Evolutionary conservation across 2,113 vertebrate species (phyloP).

Genomic region (Misgurnus mizolepis): DNA sequence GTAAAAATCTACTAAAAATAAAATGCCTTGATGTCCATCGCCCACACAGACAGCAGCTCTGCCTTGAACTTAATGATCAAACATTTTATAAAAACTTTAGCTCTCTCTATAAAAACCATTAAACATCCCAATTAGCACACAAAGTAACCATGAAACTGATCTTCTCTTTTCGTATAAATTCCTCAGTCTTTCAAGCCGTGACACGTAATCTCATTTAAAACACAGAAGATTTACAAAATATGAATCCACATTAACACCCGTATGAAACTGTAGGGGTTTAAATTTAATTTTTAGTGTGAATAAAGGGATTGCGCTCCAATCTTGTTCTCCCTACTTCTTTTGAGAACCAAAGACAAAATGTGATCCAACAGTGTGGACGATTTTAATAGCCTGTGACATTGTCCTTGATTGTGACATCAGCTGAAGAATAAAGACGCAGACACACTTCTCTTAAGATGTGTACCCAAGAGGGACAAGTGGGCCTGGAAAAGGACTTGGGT

Average conservation of each 20-base stretch:
- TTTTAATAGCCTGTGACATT: slow-evolving; percentile 44
- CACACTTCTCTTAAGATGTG: slow-evolving; percentile 14
- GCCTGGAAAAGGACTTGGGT: neutral
- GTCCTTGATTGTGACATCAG: slow-evolving; percentile 41
- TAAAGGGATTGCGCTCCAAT: slow-evolving; percentile 31
- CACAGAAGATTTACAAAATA: slow-evolving; percentile 35
- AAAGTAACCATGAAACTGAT: slow-evolving; percentile 3
- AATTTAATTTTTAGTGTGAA: slow-evolving; percentile 39
- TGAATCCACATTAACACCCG: slow-evolving; percentile 31
- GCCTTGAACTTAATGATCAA: neutral
- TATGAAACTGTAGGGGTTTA: slow-evolving; percentile 26
- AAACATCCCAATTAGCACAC: slow-evolving; percentile 10
- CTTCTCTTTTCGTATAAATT: neutral
- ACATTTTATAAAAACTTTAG: neutral
- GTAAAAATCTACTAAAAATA: no score
- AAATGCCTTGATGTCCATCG: no score
- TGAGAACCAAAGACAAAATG: slow-evolving; percentile 17
- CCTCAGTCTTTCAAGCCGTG: slow-evolving; percentile 16
- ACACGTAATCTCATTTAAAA: slow-evolving; percentile 43
- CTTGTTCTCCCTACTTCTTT: slow-evolving; percentile 8
- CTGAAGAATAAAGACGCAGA: slow-evolving; percentile 9
- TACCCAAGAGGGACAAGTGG: neutral
- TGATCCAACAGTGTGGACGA: slow-evolving; percentile 28
- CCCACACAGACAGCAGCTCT: neutral
- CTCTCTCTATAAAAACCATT: neutral